A percentile compares a stretch with the other conserved stretches of the same genome.
These are phyloP conservation scores for Nemotelus nigrinus DNA, from an alignment of 2,888 invertebrate genomes.

Conservation along the genomic window DNA sequence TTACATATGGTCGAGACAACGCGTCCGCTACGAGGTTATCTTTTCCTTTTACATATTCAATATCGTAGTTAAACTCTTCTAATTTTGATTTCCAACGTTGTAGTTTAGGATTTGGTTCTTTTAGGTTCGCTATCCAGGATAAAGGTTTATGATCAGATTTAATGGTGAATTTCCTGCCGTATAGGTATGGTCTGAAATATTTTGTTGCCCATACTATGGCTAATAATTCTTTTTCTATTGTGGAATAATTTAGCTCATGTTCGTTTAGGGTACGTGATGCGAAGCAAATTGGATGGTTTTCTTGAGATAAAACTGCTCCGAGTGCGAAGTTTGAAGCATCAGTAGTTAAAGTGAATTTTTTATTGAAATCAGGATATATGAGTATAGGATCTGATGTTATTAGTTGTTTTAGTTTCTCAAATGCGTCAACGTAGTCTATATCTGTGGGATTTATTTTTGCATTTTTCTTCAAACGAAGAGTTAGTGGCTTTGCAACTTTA, in stretches of 20 bases:
- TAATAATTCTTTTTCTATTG: slow-evolving; percentile 15
- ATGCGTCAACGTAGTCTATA: neutral
- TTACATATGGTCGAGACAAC: no score
- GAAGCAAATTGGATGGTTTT: slow-evolving; percentile 41
- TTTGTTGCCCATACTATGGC: slow-evolving; percentile 53
- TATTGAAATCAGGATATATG: neutral
- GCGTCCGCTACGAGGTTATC: no score
- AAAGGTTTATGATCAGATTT: no score
- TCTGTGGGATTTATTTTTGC: neutral
- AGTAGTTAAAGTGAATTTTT: neutral
- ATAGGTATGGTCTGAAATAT: no score
- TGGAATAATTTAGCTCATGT: neutral
- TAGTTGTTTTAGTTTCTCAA: neutral
- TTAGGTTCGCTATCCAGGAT: no score
- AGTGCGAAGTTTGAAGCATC: slow-evolving; percentile 7
- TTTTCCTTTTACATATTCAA: no score
- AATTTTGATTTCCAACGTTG: no score
- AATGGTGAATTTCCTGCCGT: no score
- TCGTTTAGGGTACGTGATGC: slow-evolving; percentile 3
- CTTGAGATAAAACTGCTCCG: slow-evolving; percentile 54
- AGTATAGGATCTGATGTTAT: slow-evolving; percentile 16
- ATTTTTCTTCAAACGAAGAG: neutral
- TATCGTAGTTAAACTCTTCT: no score
- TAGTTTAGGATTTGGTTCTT: no score
- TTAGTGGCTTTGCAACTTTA: slow-evolving; percentile 4